Evolutionary conservation across 35 echinoderm and acorn worm genomes (phyloP), one percentile per base, ranked within the genome.

Genomic region (Lytechinus variegatus): DNA sequence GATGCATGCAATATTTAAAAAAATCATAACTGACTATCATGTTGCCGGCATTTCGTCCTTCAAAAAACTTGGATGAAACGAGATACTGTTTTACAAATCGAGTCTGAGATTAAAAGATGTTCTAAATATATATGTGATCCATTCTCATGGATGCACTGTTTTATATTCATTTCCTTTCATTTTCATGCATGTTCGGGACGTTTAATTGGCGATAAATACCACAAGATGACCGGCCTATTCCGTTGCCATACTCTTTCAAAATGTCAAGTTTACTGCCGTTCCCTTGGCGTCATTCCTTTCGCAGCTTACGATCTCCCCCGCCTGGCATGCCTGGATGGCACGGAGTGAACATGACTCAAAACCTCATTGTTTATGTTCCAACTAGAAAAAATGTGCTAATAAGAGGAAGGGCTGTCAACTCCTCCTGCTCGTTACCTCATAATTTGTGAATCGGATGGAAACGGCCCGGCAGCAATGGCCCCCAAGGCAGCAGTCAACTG

Each of bases 361-460:
- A 5, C 88, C 52, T 27, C 88, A 90, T 2, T 90, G 88, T 90
- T 90, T 90, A 90, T 33, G 27, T 90, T 90, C 52, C 88, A 54
- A 90, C 88, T 14, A 44, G 88, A 44, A 90, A 33, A 54, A 33
- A 54, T 90, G 88, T 90, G 88, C 88, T 90, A 90, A 90, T 90
- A 90, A 90, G 88, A 90, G 28, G 52, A 27, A 52, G 11, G 9
- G 28, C 88, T 90, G 88, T 90, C 88, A 90, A 13, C 52, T 90
- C 52, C 24, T 6, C 14, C 7, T 44, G 88, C 88, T 90, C 52
- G 88, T 90, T 90, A 90, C 28, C 52, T 54, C 88, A 27, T 4
- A 5, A 79, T 14, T 79, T 79, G 16, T 6, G 21, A 79, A 79
- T 24, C 66, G n/a, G 66, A 79, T 24, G 66, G 33, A 44, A 79